Evolutionary conservation across 2,888 invertebrate genomes (phyloP), one percentile per base, ranked within the genome.

Genomic region (Drosophila paranaensis): DNA sequence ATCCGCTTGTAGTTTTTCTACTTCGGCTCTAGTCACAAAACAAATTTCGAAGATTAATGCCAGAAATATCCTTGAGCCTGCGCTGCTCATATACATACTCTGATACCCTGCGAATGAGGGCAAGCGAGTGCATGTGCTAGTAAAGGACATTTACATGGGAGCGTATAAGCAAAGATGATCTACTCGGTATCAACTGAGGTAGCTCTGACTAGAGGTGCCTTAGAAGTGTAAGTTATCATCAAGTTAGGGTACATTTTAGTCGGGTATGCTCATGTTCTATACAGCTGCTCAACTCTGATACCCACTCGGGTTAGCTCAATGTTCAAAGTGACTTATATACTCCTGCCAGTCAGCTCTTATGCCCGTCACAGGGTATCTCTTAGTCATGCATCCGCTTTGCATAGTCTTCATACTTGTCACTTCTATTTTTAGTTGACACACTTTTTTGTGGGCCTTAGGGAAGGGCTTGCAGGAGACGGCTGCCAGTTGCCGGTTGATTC

Each of bases 31-130:
- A 43, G 67, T 60, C 66, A 62, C 51, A 79, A 83, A 87, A 81
- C 82, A 84, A 87, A 84, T 82, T 87, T 77, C 60, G 61, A 84
- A 80, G 80, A 87, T 87, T 80, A 84, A 84, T 84, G 80, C 67
- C 82, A 62, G 45, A 39, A 48, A 53, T 16, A 57, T 57, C 11
- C 45, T 39, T 33, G 58, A 61, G 42, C 30, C 30, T 10, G 46
- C 30, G 43, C 35, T 35, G 50, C 50, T 50, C 50, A 50, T 50
- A 35, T 50, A 50, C 50, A 50, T 50, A 20, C 50, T 8, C 50
- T 8, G 13, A 50, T 35, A 50, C 50, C 50, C 33, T 50, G 20
- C 2, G 11, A 6, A 3, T 0, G 0, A 33, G 16, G 6, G 6
- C 6, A 35, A 35, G 6, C 33, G 50, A 33, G 30, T 16, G 6